Evolutionary conservation across 1,140 invertebrate genomes (phyloP).

Genomic region (Maniola jurtina): DNA sequence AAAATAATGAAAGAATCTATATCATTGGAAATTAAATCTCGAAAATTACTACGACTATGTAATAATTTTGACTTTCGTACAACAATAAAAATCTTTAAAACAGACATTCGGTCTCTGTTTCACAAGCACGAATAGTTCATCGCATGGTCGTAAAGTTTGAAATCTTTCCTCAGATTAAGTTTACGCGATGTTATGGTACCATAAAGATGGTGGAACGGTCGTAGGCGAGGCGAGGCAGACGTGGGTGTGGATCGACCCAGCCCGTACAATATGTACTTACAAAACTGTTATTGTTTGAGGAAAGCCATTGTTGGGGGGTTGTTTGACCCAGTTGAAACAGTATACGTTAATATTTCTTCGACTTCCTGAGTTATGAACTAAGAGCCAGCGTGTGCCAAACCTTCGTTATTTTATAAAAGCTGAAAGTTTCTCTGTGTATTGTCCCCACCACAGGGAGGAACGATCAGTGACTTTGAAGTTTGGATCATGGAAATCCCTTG

Average conservation of each 20-base stretch:
- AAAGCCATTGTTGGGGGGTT: background rate
- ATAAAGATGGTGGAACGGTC: slow-evolving; percentile 50
- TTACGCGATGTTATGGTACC: slow-evolving; percentile 51
- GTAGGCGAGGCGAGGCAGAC: slow-evolving; percentile 49
- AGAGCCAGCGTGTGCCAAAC: too few relatives aligned
- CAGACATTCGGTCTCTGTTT: slow-evolving; percentile 26
- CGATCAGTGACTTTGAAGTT: too few relatives aligned
- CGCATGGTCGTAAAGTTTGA: slow-evolving; percentile 51
- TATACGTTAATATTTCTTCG: background rate
- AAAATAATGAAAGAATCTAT: too few relatives aligned
- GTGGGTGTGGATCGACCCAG: slow-evolving; percentile 51
- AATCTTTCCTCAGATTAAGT: slow-evolving; percentile 56
- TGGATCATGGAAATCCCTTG: too few relatives aligned
- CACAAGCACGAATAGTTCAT: slow-evolving; percentile 32
- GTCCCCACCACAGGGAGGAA: too few relatives aligned
- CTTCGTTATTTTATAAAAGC: too few relatives aligned
- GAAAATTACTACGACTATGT: too few relatives aligned
- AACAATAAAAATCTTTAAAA: slow-evolving; percentile 23
- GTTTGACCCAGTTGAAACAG: background rate
- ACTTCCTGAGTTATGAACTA: too few relatives aligned
- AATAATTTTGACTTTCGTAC: background rate
- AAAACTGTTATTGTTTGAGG: slow-evolving; percentile 4
- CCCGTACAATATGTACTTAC: slow-evolving; percentile 18
- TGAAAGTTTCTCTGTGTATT: too few relatives aligned
- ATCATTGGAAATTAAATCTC: too few relatives aligned